Evolutionary conservation across 2,797 vertebrate species (phyloP).

Genomic region (Enteromius radiatus): DNA sequence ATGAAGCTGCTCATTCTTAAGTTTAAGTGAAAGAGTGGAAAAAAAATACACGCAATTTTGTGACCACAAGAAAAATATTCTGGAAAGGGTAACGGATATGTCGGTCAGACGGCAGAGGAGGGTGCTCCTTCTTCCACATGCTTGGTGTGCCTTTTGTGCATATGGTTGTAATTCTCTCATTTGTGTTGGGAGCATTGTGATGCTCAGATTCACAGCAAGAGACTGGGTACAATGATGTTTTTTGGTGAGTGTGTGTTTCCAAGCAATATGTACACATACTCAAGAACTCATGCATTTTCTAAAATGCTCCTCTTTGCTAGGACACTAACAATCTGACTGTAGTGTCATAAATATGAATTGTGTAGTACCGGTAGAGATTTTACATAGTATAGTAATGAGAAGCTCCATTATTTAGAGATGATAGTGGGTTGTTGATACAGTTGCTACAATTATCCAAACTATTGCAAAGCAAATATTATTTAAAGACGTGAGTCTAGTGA

Average conservation of each 20-base stretch:
- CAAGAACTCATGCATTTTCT: neutral
- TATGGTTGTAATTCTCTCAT: conserved; percentile 72
- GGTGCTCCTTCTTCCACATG: conserved; percentile 54
- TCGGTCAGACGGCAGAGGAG: conserved; percentile 61
- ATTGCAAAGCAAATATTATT: conserved; percentile 1
- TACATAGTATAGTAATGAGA: neutral
- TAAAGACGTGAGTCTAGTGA: conserved; percentile 20
- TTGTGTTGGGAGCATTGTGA: conserved; percentile 44
- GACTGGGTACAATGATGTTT: conserved; percentile 8
- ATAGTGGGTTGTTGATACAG: neutral
- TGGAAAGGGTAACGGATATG: conserved; percentile 59
- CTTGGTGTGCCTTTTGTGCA: conserved; percentile 60
- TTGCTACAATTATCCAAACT: conserved; percentile 23
- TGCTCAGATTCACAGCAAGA: conserved; percentile 29
- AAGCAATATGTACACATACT: conserved; percentile 17
- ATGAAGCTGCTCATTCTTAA: conserved; percentile 54
- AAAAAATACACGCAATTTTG: conserved; percentile 57
- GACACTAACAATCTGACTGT: neutral
- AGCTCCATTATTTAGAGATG: neutral
- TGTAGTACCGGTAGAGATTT: neutral
- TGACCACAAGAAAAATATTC: conserved; percentile 63
- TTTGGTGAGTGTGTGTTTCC: conserved; percentile 11
- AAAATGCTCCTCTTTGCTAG: neutral
- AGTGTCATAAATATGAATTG: neutral
- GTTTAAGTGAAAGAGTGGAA: conserved; percentile 56